Base-by-base conservation (phyloP, 1,140 invertebrate species). In the Penaeus indicus region DNA sequence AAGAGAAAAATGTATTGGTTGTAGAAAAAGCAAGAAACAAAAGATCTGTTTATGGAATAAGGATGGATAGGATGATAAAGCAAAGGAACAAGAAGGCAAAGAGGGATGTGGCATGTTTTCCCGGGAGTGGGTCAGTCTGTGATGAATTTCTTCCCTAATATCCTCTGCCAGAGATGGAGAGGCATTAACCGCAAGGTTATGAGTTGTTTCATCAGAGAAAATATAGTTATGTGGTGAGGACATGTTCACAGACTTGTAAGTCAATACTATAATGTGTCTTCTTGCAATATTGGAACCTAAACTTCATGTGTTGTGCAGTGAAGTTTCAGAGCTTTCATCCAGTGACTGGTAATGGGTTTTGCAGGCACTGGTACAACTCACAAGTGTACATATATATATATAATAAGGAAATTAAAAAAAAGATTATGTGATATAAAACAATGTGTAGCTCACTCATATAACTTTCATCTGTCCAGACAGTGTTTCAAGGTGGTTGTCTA, bases 401-500 rank as follows among this genome's bases (percentile, higher is more conserved):
- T 85, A 72, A 85, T 85, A 85, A 85, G 83, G 67, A 85, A 85
- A 85, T 85, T 47, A 47, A 77, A 85, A 69, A 79, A 85, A 86
- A 86, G 77, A 86, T 80, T 80, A 80, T 86, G 85, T 86, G 85
- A 86, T 86, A 86, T 86, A 79, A 86, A 80, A 86, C 77, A 85
- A 85, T 75, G 83, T 86, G 85, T 86, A 86, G 85, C 38, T 81
- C 85, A 84, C 81, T 86, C 85, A 86, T 86, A 62, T 86, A 86
- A 80, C 85, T 86, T 67, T 80, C 77, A 86, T 80, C 85, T 86
- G 77, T 86, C 85, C 78, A 85, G 83, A 85, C 38, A 85, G 62
- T 85, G 83, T 86, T 86, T 86, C 78, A 86, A 86, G 85, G 85
- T 80, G 78, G 78, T 86, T 86, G 85, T 86, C 78, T 86, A 86